Conservation (phyloP, 2,113 vertebrate genomes). For the Empidonax traillii region DNA sequence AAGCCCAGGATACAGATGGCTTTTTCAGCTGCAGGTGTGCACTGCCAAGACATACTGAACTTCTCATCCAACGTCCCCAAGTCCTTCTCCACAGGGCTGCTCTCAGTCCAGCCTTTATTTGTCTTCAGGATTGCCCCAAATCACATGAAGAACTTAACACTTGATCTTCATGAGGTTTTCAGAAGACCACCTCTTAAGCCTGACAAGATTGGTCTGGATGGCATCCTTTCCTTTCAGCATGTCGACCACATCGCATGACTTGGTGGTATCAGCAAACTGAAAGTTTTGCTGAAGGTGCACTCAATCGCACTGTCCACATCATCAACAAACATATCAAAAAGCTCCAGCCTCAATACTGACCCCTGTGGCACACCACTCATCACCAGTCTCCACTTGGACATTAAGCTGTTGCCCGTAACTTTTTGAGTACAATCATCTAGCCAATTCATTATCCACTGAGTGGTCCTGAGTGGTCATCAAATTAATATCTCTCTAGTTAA, state of each 20-base stretch:
- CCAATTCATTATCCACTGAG: neutral
- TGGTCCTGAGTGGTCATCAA: neutral
- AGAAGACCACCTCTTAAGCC: neutral
- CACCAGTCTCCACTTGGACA: neutral
- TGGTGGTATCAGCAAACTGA: neutral
- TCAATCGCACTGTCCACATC: neutral
- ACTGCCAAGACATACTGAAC: neutral
- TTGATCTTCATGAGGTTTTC: neutral
- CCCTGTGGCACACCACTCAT: too few relatives aligned
- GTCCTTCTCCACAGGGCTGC: neutral
- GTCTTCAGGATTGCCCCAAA: neutral
- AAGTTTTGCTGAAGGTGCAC: neutral
- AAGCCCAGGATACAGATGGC: neutral
- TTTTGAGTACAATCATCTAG: neutral
- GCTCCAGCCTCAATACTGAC: rapidly evolving
- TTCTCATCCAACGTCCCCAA: neutral
- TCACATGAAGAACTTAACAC: neutral
- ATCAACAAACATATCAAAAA: neutral
- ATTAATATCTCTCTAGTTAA: neutral
- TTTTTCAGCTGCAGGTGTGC: neutral
- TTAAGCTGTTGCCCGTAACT: neutral
- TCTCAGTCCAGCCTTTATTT: neutral
- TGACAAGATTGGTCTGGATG: neutral
- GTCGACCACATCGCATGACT: neutral
- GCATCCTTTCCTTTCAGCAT: neutral